Conservation (phyloP, 1,140 invertebrate genomes). For the Lithobius niger region DNA sequence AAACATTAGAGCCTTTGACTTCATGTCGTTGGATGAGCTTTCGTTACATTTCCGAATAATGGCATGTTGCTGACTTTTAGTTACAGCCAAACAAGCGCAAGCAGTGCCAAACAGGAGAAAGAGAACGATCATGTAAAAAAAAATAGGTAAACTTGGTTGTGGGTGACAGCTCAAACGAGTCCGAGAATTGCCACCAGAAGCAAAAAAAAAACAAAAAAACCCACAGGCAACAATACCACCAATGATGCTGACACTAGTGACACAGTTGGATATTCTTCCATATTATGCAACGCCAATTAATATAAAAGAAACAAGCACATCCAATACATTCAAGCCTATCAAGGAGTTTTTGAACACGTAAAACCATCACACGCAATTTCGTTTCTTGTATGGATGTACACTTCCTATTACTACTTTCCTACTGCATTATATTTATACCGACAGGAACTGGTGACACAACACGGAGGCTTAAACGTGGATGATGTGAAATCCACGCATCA, state of each 20-base stretch:
- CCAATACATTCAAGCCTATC: too few relatives aligned
- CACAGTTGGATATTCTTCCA: conserved; percentile 58
- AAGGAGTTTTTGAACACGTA: too few relatives aligned
- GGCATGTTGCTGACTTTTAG: conserved; percentile 63
- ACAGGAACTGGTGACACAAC: too few relatives aligned
- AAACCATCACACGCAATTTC: too few relatives aligned
- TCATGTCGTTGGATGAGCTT: conserved; percentile 43
- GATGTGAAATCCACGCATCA: too few relatives aligned
- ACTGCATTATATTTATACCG: too few relatives aligned
- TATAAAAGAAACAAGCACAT: conserved; percentile 79
- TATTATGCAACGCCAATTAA: conserved; percentile 83
- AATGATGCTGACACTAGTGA: conserved; percentile 76
- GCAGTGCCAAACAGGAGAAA: conserved; percentile 87
- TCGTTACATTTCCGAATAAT: conserved; percentile 70
- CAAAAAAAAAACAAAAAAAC: conserved; percentile 74
- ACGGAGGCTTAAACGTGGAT: too few relatives aligned
- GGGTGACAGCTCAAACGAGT: conserved; percentile 75
- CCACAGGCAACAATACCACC: conserved; percentile 88
- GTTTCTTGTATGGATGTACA: too few relatives aligned
- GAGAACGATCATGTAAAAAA: conserved; percentile 95
- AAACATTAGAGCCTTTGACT: conserved; percentile 57
- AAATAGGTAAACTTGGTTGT: conserved; percentile 92
- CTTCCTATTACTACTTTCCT: too few relatives aligned
- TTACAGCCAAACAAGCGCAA: conserved; percentile 85
- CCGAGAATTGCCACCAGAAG: conserved; percentile 80